Evolutionary conservation across 2,888 invertebrate genomes (phyloP).

Genomic region (Papilio demoleus): DNA sequence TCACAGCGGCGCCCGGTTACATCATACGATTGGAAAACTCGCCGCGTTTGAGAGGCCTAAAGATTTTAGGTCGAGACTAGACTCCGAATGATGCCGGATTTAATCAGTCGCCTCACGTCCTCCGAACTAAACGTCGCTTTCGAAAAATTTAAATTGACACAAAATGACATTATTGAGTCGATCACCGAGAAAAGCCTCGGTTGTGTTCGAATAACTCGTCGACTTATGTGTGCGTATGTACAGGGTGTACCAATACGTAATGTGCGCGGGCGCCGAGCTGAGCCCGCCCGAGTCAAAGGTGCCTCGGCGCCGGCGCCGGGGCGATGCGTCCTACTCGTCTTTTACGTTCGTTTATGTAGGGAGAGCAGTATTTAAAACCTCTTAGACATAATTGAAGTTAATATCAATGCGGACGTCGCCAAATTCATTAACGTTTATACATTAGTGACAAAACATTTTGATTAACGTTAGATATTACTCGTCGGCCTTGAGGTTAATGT

Average conservation of each 20-base stretch:
- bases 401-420: conserved; percentile 19
- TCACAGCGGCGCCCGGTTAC: conserved; percentile 75
- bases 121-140: conserved; percentile 64
- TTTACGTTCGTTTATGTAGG: conserved; percentile 22
- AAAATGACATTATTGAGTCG: conserved; percentile 74
- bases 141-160: conserved; percentile 73
- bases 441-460: conserved; percentile 46
- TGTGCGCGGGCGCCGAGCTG: conserved; percentile 58
- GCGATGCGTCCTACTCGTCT: conserved; percentile 49
- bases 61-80: conserved; percentile 62
- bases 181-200: conserved; percentile 43
- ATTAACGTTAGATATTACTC: conserved; percentile 21
- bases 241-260: conserved; percentile 43
- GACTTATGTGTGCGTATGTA: conserved; percentile 55
- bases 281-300: conserved; percentile 67
- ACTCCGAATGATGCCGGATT: conserved; percentile 57
- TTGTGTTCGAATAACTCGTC: conserved; percentile 11
- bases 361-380: conserved; percentile 25
- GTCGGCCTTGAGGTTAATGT: conserved; percentile 35
- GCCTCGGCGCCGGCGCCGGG: conserved; percentile 60
- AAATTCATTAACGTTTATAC: conserved; percentile 47
- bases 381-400: conserved; percentile 14
- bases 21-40: conserved; percentile 77
- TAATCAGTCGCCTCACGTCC: conserved; percentile 68
- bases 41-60: conserved; percentile 65